Conservation (phyloP, 2,888 invertebrate species). For the Lamproptera curius region DNA sequence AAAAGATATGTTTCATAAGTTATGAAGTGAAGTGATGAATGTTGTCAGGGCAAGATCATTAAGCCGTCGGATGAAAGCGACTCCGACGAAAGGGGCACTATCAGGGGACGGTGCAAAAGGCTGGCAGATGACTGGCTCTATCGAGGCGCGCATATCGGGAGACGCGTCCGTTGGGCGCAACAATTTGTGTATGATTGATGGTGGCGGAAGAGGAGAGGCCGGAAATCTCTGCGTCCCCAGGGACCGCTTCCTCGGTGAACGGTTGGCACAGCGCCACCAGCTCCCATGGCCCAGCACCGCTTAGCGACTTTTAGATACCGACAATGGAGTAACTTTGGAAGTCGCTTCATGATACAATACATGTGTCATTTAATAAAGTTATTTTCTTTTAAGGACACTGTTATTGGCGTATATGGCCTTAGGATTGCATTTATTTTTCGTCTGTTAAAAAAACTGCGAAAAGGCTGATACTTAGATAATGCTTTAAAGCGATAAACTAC, state of each 20-base stretch:
- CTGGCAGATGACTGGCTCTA: constrained; percentile 58
- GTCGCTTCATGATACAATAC: no score
- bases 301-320: background rate
- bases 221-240: constrained; percentile 43
- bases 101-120: constrained; percentile 39
- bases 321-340: background rate
- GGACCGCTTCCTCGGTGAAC: constrained; percentile 50
- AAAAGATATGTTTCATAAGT: no score
- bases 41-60: constrained; percentile 25
- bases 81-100: constrained; percentile 36
- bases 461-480: constrained; percentile 29
- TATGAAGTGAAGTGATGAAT: no score
- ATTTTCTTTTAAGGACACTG: no score
- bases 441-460: no score
- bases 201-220: constrained; percentile 18
- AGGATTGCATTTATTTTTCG: no score
- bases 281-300: no score
- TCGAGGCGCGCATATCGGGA: constrained; percentile 48
- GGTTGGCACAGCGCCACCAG: constrained; percentile 14
- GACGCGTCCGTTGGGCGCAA: constrained; percentile 31
- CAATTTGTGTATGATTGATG: constrained; percentile 64
- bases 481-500: no score
- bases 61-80: constrained; percentile 24
- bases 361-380: no score
- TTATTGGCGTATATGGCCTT: no score